Evolutionary conservation across 2,797 vertebrate genomes (phyloP).

Genomic region (Notoglanidium macrostoma): DNA sequence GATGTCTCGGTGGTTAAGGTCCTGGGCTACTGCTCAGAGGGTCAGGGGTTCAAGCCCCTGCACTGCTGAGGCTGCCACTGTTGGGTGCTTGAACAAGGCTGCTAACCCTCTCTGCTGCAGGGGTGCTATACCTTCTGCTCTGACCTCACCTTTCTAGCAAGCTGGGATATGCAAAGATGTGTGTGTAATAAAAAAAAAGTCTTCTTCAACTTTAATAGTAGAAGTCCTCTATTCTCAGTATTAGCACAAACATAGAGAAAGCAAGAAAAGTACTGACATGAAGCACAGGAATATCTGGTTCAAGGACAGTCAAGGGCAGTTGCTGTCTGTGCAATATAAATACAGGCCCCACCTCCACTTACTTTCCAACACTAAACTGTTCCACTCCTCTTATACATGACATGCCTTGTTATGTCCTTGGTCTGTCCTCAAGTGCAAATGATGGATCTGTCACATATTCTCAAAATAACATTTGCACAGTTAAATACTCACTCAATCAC

Average conservation of each 20-base stretch:
- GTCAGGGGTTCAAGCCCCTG: too few species aligned
- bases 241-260: slow-evolving; percentile 13
- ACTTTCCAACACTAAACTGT: slow-evolving; percentile 34
- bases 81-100: too few species aligned
- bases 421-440: background rate
- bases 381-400: slow-evolving; percentile 45
- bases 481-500: background rate
- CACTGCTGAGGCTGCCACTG: too few species aligned
- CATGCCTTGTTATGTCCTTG: slow-evolving; percentile 38
- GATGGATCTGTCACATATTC: background rate
- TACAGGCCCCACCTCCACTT: slow-evolving; percentile 56
- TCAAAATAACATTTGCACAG: background rate
- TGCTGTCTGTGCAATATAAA: slow-evolving; percentile 5
- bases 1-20: too few species aligned
- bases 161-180: too few species aligned
- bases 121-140: too few species aligned
- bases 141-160: too few species aligned
- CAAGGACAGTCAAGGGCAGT: slow-evolving; percentile 63
- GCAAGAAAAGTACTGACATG: slow-evolving; percentile 56
- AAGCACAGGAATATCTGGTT: slow-evolving; percentile 60
- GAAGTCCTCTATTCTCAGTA: background rate
- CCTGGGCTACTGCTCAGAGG: too few species aligned
- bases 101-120: too few species aligned
- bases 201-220: too few species aligned
- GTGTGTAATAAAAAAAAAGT: too few species aligned